Evolutionary conservation across 1,140 invertebrate genomes (phyloP), one percentile per base, ranked within the genome.

Genomic region (Myzus persicae): DNA sequence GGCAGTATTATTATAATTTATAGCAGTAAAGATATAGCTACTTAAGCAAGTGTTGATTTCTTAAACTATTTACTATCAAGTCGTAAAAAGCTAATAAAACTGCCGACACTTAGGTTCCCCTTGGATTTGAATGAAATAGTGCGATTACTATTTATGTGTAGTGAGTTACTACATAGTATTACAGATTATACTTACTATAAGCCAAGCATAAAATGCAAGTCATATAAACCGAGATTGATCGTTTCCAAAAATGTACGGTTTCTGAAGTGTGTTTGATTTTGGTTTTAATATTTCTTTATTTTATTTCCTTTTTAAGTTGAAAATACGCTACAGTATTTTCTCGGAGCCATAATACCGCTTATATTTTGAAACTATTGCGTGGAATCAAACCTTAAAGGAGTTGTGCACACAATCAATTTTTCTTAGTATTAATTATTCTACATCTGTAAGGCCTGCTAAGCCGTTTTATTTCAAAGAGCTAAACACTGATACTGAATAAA

Each of bases 81-180:
- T 42, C 48, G 51, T 59, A 90, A 90, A 90, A 90, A 90, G 6
- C 88, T 59, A 59, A 90, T 90, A 90, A 90, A 90, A 90, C 36
- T 59, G 51, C 11, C 5, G 36, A 26, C 38, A 59, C 1, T 90
- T 40, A 31, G 48, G 36, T 59, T n/a, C 18, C 51, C 22, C 24
- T 59, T 20, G 11, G 36, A 31, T 90, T 38, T 48, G 20, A 54
- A 38, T 36, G 46, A 88, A 88, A 51, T 51, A 51, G 46, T 51
- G 36, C 46, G 31, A 76, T 76, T n/a, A n/a, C 31, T 38, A 48
- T 51, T 51, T 89, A 89, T 89, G 38, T 51, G n/a, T 14, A 40
- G 48, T 31, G 51, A 59, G 38, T 31, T 90, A 59, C 38, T 90
- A 59, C 38, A 54, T n/a, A 44, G 51, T 42, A 42, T 90, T 42